Conservation (phyloP, 2,113 vertebrate species). For the Mugil cephalus region DNA sequence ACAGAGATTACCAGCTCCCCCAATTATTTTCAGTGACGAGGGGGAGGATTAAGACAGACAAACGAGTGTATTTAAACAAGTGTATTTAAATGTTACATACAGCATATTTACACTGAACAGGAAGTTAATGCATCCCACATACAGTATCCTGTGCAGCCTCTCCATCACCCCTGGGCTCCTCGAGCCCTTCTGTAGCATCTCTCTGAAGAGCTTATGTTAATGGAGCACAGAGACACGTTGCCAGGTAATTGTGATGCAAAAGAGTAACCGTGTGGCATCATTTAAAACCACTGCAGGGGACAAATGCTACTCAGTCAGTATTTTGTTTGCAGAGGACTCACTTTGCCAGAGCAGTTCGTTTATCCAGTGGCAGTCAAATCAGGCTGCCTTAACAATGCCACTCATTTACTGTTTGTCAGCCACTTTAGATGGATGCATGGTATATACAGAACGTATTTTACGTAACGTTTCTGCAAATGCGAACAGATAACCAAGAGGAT, state of each 20-base stretch:
- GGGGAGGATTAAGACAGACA: constrained; percentile 17
- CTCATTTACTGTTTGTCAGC: constrained; percentile 46
- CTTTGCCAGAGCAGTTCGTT: constrained; percentile 60
- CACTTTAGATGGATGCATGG: neutral
- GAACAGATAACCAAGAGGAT: constrained; percentile 13
- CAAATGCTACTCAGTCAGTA: constrained; percentile 64
- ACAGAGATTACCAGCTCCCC: constrained; percentile 32
- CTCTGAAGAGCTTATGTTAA: constrained; percentile 64
- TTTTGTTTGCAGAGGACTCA: constrained; percentile 69
- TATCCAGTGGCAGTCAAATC: constrained; percentile 65
- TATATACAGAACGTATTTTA: neutral
- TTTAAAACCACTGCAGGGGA: constrained; percentile 75
- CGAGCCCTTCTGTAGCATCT: constrained; percentile 41
- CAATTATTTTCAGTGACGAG: constrained; percentile 38
- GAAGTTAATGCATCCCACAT: constrained; percentile 36
- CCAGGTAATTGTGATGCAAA: constrained; percentile 78
- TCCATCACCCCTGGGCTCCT: constrained; percentile 50
- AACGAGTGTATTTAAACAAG: constrained; percentile 24
- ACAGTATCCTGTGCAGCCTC: constrained; percentile 42
- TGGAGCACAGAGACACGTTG: constrained; percentile 50
- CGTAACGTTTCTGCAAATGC: neutral
- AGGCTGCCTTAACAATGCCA: constrained; percentile 53
- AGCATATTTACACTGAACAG: constrained; percentile 26
- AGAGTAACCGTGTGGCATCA: constrained; percentile 58
- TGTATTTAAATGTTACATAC: constrained; percentile 15